Base-by-base conservation (phyloP, 2,113 vertebrate species). In the Myiozetetes cayanensis region DNA sequence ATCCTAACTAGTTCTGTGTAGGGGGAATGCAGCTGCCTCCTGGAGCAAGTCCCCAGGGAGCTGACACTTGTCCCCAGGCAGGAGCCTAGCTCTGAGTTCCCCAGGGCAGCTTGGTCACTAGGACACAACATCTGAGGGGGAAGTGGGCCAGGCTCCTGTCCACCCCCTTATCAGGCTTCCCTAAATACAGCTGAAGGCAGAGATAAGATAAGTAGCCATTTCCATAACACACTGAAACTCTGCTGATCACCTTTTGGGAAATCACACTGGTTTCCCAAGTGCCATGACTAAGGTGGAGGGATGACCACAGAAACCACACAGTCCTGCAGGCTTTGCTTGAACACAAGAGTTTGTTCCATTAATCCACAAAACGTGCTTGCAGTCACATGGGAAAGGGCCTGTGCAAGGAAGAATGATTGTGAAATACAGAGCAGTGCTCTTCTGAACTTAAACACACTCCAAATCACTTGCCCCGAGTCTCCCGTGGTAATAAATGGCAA, bases 371-470 rank as follows among this genome's bases (percentile, higher is more conserved):
- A 94, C 5, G 3, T 81, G 49, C 66, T 65, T 81, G 41, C 56
- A 79, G 68, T 41, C 66, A 72, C 41, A 15, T 52, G 63, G 70
- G 39, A 61, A 88, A 75, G 52, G 56, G 39, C 20, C 23, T 71
- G 75, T 50, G 53, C 53, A 56, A 80, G 83, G 55, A 94, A 62
- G 25, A 78, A 49, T 37, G 61, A 61, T 44, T 58, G 61, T 92
- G 86, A 82, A 92, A 94, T 52, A 46, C 22, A 46, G 65, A 87
- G 47, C 84, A 93, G 28, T 53, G 68, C 73, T 96, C 61, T 84
- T 81, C 68, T 81, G 92, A 96, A 89, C 73, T 81, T 93, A 93
- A 92, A 95, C 85, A 91, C 85, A 44, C 91, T 84, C 85, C 87
- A 79, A 79, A 91, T 89, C 76, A 58, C 63, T 97, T 91, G 92